Evolutionary conservation across 2,888 invertebrate genomes (phyloP).

Genomic region (Ophion ellenae): DNA sequence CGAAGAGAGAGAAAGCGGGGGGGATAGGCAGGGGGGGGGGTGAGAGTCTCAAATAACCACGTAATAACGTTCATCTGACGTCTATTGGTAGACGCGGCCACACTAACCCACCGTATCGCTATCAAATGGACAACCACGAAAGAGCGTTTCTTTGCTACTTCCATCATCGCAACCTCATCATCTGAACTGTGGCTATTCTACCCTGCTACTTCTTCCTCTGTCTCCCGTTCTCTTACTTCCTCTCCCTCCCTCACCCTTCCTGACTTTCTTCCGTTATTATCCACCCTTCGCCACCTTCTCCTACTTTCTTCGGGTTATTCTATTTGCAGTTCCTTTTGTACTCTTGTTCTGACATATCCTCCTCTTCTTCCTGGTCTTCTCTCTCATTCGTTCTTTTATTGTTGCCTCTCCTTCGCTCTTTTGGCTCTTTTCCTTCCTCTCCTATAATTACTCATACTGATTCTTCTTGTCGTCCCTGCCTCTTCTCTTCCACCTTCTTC

Average conservation of each 20-base stretch:
- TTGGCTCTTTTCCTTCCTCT: too few species aligned
- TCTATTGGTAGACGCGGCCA: conserved; percentile 48
- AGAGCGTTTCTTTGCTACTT: conserved; percentile 49
- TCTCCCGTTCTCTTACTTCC: neutral
- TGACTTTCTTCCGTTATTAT: neutral
- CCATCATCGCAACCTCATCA: conserved; percentile 60
- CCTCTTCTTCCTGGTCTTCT: too few species aligned
- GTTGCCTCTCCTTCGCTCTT: too few species aligned
- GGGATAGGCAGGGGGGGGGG: neutral
- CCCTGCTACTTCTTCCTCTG: neutral
- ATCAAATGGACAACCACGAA: conserved; percentile 55
- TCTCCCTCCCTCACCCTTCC: neutral
- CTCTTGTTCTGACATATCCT: too few species aligned
- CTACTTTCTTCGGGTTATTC: neutral
- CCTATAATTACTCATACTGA: too few species aligned
- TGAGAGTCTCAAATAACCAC: conserved; percentile 54
- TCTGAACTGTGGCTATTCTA: conserved; percentile 28
- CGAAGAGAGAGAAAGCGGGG: conserved; percentile 28
- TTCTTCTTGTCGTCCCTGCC: too few species aligned
- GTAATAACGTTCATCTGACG: conserved; percentile 62
- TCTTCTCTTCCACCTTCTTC: too few species aligned
- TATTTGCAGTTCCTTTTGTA: neutral
- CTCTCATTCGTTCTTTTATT: too few species aligned
- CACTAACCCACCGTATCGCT: conserved; percentile 48
- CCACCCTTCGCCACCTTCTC: neutral